Conservation (phyloP, 2,888 invertebrate genomes). For the Yponomeuta plumbellus region DNA sequence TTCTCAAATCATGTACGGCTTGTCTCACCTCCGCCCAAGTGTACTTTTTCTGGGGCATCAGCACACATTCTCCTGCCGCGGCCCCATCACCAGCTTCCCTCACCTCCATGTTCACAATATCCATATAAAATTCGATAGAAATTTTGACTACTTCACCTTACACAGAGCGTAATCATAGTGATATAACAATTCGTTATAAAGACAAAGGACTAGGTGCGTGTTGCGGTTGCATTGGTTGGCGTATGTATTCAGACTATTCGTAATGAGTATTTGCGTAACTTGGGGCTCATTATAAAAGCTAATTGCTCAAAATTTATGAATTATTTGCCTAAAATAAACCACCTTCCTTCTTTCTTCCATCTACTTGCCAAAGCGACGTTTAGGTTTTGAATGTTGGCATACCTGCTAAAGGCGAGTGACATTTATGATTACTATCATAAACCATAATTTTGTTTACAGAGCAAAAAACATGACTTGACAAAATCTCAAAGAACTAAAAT, state of each 20-base stretch:
- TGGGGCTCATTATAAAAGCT: conserved; percentile 36
- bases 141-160: background rate
- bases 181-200: conserved; percentile 27
- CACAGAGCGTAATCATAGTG: conserved; percentile 36
- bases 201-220: conserved; percentile 6
- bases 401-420: background rate
- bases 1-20: conserved; percentile 87
- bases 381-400: background rate
- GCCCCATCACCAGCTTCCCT: conserved; percentile 69
- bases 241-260: conserved; percentile 38
- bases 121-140: conserved; percentile 31
- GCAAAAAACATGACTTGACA: background rate
- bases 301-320: conserved; percentile 34
- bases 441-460: background rate
- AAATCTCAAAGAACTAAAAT: background rate
- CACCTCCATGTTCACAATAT: conserved; percentile 60
- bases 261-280: conserved; percentile 36
- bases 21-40: conserved; percentile 89
- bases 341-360: conserved; percentile 48
- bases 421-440: background rate
- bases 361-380: conserved; percentile 31
- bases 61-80: conserved; percentile 55
- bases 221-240: conserved; percentile 24
- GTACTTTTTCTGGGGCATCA: conserved; percentile 58
- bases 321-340: conserved; percentile 45